These are phyloP conservation scores for Endotricha flammealis DNA, from an alignment of 2,888 invertebrate species.

Conservation along the genomic window DNA sequence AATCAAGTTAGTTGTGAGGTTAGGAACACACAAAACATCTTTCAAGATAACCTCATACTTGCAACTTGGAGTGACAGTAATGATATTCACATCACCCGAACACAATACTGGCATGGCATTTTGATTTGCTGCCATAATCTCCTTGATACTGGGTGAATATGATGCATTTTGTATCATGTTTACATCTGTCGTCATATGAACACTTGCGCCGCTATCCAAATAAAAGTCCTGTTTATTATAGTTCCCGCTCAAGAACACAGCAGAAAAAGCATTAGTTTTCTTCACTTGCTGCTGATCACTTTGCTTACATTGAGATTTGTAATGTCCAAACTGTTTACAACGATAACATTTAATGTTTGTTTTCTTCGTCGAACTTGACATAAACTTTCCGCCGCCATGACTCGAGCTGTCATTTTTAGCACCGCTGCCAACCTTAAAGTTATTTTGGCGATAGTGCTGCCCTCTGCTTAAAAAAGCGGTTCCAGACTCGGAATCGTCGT, in stretches of 20 bases:
- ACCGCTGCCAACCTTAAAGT: background rate
- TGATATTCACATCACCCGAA: slow-evolving; percentile 17
- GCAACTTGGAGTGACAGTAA: slow-evolving; percentile 5
- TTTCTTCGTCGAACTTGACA: background rate
- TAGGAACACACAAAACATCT: slow-evolving; percentile 17
- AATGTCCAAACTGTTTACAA: slow-evolving; percentile 18
- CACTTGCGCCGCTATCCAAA: slow-evolving; percentile 16
- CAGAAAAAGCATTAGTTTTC: slow-evolving; percentile 14
- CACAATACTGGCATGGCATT: slow-evolving; percentile 5
- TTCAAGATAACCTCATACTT: slow-evolving; percentile 17
- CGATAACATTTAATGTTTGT: slow-evolving; percentile 11
- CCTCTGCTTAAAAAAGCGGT: background rate
- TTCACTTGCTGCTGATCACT: too few relatives aligned
- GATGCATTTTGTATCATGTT: slow-evolving; percentile 4
- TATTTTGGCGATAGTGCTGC: background rate
- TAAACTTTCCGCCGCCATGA: too few relatives aligned
- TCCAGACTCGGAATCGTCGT: background rate
- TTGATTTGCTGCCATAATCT: slow-evolving; percentile 19
- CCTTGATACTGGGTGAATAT: background rate
- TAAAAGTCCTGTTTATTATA: slow-evolving; percentile 17
- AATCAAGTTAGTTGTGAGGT: slow-evolving; percentile 14
- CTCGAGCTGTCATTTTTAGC: background rate
- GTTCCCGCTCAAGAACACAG: slow-evolving; percentile 15
- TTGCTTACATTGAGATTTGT: slow-evolving; percentile 9
- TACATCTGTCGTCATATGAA: slow-evolving; percentile 15